phyloP scores from a whole-genome alignment of 2,888 invertebrate genomes.

The Chirona hameri region DNA sequence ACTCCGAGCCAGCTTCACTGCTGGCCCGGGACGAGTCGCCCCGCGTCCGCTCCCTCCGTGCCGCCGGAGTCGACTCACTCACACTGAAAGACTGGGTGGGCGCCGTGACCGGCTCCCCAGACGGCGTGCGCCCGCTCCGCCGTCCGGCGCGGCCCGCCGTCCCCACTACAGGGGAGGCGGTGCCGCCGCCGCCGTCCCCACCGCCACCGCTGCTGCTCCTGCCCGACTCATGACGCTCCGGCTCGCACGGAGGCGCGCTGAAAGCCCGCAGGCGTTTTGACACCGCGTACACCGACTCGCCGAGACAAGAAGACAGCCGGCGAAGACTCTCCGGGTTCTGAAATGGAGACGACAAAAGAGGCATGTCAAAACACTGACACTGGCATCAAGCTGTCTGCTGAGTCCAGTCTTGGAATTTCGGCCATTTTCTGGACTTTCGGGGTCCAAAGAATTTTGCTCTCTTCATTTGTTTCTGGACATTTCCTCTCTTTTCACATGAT shows the following conservation, averaged over 20 bases:
- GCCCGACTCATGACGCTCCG: background rate
- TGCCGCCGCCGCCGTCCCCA: background rate
- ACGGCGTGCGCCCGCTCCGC: background rate
- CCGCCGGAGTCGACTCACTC: background rate
- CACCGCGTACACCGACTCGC: constrained; percentile 1
- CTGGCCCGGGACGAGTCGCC: background rate
- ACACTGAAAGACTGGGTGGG: background rate
- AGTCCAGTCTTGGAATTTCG: too few species aligned
- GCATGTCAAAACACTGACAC: too few species aligned
- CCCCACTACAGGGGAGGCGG: background rate
- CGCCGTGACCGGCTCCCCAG: background rate
- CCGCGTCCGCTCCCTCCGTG: background rate
- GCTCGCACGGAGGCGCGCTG: background rate
- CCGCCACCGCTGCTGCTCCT: background rate
- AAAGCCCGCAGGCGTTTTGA: constrained; percentile 12
- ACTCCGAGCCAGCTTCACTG: background rate
- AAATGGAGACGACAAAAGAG: background rate
- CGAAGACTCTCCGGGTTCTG: constrained; percentile 9
- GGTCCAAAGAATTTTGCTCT: too few species aligned
- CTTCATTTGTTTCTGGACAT: too few species aligned
- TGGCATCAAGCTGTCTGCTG: too few species aligned
- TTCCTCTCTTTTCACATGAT: too few species aligned
- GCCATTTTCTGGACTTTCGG: too few species aligned
- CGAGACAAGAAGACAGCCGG: background rate
- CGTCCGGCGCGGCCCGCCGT: background rate